A percentile compares a stretch with the other conserved stretches of the same genome.
These are phyloP conservation scores for Volucella inflata DNA, from an alignment of 2,888 invertebrate genomes.

Conservation along the genomic window DNA sequence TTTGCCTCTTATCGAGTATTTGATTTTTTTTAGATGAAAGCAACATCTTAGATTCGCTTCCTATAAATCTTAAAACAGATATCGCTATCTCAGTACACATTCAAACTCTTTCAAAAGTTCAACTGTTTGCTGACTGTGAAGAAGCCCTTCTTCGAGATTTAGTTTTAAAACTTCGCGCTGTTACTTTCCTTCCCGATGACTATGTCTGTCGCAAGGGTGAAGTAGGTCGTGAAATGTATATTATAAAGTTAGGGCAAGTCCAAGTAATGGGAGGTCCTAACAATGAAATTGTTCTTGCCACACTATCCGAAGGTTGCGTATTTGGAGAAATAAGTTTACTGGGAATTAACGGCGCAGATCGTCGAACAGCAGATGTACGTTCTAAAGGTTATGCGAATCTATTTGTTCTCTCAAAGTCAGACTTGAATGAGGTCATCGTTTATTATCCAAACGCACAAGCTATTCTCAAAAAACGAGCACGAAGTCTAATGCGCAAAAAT, in stretches of 20 bases:
- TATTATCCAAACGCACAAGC: slow-evolving; percentile 96
- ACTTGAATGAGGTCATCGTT: slow-evolving; percentile 93
- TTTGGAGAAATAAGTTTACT: slow-evolving; percentile 98
- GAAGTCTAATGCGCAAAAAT: slow-evolving; percentile 88
- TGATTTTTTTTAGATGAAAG: slow-evolving; percentile 91
- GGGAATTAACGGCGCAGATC: slow-evolving; percentile 91
- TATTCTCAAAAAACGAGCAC: slow-evolving; percentile 92
- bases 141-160: slow-evolving; percentile 92
- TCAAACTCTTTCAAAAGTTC: slow-evolving; percentile 94
- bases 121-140: slow-evolving; percentile 94
- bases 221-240: slow-evolving; percentile 95
- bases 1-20: not conserved
- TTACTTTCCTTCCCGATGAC: slow-evolving; percentile 94
- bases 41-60: slow-evolving; percentile 91
- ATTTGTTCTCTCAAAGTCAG: slow-evolving; percentile 94
- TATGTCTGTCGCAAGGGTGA: slow-evolving; percentile 96
- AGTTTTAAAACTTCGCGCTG: slow-evolving; percentile 94
- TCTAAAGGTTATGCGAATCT: slow-evolving; percentile 96
- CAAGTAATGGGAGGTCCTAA: slow-evolving; percentile 92
- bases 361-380: slow-evolving; percentile 96
- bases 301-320: slow-evolving; percentile 94
- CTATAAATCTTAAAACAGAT: slow-evolving; percentile 95
- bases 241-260: slow-evolving; percentile 92
- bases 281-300: slow-evolving; percentile 91
- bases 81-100: slow-evolving; percentile 96